These are phyloP conservation scores for Murina feae DNA, from an alignment of 2,113 vertebrate species.

Conservation along the genomic window DNA sequence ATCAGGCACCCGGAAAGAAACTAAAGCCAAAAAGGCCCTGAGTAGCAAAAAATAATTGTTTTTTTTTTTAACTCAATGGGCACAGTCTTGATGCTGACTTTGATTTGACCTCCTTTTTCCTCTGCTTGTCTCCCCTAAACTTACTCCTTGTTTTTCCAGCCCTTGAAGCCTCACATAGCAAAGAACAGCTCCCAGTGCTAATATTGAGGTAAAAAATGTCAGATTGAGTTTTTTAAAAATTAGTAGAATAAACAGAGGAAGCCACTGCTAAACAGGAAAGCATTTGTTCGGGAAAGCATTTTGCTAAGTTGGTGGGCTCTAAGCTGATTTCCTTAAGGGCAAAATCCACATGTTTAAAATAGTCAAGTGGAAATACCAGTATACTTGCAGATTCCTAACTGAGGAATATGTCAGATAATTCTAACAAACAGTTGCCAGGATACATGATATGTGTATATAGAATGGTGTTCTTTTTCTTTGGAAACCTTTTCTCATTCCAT, in stretches of 20 bases:
- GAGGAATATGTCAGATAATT: not conserved
- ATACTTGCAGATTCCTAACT: not conserved
- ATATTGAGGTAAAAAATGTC: not conserved
- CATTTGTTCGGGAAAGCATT: not conserved
- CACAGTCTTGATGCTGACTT: not conserved
- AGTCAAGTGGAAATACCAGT: conserved; percentile 13
- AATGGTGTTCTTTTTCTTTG: not conserved
- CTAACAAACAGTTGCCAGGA: not conserved
- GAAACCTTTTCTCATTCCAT: not conserved
- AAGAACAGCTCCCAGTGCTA: not conserved
- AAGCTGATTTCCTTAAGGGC: not conserved
- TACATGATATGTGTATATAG: not conserved
- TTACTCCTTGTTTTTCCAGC: not conserved
- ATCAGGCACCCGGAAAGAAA: conserved; percentile 1
- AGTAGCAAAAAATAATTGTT: not conserved
- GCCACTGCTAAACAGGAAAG: not conserved
- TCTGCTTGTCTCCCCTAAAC: not conserved
- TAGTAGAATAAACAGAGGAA: not conserved
- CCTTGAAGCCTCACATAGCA: not conserved
- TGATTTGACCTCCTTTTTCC: not conserved
- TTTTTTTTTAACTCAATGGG: not conserved
- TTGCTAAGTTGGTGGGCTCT: not conserved
- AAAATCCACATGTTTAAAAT: conserved; percentile 33
- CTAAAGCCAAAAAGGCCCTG: not conserved
- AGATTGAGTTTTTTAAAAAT: not conserved